Conservation (phyloP, 2,797 vertebrate species). For the Gila robusta region DNA sequence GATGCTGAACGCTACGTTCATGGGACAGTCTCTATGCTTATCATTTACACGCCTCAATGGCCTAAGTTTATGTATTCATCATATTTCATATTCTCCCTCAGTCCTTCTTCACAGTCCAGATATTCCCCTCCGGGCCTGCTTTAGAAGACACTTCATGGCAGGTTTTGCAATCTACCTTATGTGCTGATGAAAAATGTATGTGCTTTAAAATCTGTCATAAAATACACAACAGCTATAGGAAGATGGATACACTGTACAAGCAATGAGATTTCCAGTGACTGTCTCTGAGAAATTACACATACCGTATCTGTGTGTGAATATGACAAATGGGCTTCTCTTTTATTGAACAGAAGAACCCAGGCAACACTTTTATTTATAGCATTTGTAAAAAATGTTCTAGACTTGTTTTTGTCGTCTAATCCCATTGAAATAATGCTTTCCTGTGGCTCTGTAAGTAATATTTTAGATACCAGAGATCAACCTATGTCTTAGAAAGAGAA, state of each 20-base stretch:
- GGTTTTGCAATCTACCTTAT: conserved; percentile 20
- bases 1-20: conserved; percentile 9
- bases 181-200: conserved; percentile 34
- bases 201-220: conserved; percentile 37
- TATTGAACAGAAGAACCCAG: conserved; percentile 9
- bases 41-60: conserved; percentile 26
- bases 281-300: conserved; percentile 29
- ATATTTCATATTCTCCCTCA: conserved; percentile 31
- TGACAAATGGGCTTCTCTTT: conserved; percentile 24
- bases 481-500: conserved; percentile 11
- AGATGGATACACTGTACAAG: conserved; percentile 22
- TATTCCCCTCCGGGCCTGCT: background rate
- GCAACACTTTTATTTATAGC: conserved; percentile 1
- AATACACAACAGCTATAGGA: conserved; percentile 22
- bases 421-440: background rate
- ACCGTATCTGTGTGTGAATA: background rate
- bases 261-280: conserved; percentile 18
- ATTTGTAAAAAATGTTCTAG: background rate
- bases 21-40: conserved; percentile 6
- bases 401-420: background rate
- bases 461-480: conserved; percentile 3
- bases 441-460: background rate
- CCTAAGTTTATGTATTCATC: conserved; percentile 26
- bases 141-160: background rate
- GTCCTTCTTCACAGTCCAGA: conserved; percentile 27